Evolutionary conservation across 2,113 vertebrate species (phyloP).

Genomic region (Pipra filicauda): DNA sequence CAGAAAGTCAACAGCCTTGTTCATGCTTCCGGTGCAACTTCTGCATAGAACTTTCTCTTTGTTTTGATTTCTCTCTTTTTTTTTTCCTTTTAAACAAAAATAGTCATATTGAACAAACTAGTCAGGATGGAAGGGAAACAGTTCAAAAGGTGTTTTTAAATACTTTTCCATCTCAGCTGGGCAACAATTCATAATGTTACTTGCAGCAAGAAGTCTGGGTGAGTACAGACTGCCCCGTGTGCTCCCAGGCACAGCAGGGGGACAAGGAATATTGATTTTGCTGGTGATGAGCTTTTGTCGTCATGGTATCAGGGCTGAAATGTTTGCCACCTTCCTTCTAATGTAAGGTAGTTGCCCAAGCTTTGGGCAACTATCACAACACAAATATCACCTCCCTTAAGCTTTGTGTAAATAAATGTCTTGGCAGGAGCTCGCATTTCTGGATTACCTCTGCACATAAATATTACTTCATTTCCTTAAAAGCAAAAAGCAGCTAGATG

Average conservation of each 20-base stretch:
- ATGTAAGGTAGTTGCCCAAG: not conserved
- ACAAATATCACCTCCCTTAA: not conserved
- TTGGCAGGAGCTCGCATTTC: constrained; percentile 22
- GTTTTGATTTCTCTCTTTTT: not conserved
- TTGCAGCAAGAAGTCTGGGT: not conserved
- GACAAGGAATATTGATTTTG: not conserved
- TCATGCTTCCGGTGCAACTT: not conserved
- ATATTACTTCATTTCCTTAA: constrained; percentile 41
- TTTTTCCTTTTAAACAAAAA: not conserved
- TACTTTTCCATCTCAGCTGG: not conserved
- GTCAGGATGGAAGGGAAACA: not conserved
- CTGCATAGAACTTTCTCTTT: not conserved
- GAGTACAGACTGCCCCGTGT: not conserved
- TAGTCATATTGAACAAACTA: not conserved
- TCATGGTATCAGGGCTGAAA: not conserved
- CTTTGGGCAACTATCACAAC: not conserved
- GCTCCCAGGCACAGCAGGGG: not conserved
- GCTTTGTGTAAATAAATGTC: not conserved
- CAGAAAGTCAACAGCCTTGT: not conserved
- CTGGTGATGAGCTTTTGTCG: not conserved
- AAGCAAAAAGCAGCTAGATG: not conserved
- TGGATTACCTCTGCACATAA: constrained; percentile 17
- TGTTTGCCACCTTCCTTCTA: not conserved
- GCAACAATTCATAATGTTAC: not conserved
- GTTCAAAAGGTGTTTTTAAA: constrained; percentile 18